Base-by-base conservation (phyloP, 2,888 invertebrate species). In the Dorcus hopei region DNA sequence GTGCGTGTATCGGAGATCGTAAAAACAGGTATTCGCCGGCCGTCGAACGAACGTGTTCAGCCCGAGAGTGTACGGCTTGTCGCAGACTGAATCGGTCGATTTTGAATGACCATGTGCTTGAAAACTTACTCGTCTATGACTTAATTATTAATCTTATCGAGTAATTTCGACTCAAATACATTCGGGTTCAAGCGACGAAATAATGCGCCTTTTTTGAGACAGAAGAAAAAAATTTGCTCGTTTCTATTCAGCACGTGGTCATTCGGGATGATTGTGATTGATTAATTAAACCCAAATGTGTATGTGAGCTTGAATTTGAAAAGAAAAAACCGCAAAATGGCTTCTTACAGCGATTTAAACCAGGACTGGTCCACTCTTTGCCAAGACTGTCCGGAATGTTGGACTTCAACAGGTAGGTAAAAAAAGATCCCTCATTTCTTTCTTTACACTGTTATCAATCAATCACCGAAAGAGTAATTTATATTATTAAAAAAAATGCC, bases 361-460 rank as follows among this genome's bases (percentile, higher is more conserved):
- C 81, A 82, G 74, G 87, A 87, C 75, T 87, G 87, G 87, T 81
- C 81, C 66, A 79, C 82, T 74, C 80, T 87, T 57, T 83, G 84
- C 73, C 83, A 84, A 77, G 84, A 85, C 64, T 83, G 83, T 65
- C 79, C 83, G 23, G 83, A 85, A 67, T 83, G 83, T 76, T 87
- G 87, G 87, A 84, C 85, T 38, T 71, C 79, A 38, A 80, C 83
- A 80, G 87, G 87, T 87, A 72, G 82, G 81, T 39, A 33, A 33
- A 33, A 33, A 33, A 33, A 33, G 7, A 33, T 6, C 5, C 5
- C 23, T 45, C 3, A 19, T 9, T 45, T 45, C n/a, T 45, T 33
- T 33, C 7, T 33, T 33, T 33, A 33, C 4, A 33, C 26, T 33
- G 3, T 33, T 33, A 33, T 33, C 14, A 14, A 14, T 14, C 14